Evolutionary conservation across 2,113 vertebrate species (phyloP).

Genomic region (Cyphomyrus discorhynchus): DNA sequence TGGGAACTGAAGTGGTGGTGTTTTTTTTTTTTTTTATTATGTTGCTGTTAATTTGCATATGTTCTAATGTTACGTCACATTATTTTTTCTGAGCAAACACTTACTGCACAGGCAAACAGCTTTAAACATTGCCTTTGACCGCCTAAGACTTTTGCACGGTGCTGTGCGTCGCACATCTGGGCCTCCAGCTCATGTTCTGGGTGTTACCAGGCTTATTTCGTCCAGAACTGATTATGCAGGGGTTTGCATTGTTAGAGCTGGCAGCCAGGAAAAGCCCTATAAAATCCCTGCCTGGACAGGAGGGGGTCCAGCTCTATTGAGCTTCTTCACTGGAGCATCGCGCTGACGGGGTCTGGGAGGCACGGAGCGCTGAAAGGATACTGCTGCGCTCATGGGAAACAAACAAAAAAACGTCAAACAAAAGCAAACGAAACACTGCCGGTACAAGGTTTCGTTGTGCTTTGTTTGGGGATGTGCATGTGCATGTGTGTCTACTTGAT

Average conservation of each 20-base stretch:
- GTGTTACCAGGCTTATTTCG: conserved; percentile 33
- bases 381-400: conserved; percentile 45
- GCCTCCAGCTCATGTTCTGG: conserved; percentile 25
- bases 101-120: neutral
- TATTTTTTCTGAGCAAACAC: neutral
- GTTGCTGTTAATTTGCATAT: neutral
- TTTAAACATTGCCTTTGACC: neutral
- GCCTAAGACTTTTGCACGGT: neutral
- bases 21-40: neutral
- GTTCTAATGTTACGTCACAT: neutral
- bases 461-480: conserved; percentile 41
- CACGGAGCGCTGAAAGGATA: conserved; percentile 49
- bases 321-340: conserved; percentile 51
- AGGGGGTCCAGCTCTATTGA: conserved; percentile 46
- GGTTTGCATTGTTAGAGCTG: conserved; percentile 56
- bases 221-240: conserved; percentile 64
- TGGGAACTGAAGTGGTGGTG: neutral
- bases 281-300: conserved; percentile 57
- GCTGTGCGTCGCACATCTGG: neutral
- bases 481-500: neutral
- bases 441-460: conserved; percentile 41
- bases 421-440: conserved; percentile 58
- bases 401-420: conserved; percentile 40
- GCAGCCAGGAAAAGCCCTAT: conserved; percentile 51
- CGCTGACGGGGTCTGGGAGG: conserved; percentile 45